Evolutionary conservation across 2,888 invertebrate genomes (phyloP).

Genomic region (Conus canariensis): DNA sequence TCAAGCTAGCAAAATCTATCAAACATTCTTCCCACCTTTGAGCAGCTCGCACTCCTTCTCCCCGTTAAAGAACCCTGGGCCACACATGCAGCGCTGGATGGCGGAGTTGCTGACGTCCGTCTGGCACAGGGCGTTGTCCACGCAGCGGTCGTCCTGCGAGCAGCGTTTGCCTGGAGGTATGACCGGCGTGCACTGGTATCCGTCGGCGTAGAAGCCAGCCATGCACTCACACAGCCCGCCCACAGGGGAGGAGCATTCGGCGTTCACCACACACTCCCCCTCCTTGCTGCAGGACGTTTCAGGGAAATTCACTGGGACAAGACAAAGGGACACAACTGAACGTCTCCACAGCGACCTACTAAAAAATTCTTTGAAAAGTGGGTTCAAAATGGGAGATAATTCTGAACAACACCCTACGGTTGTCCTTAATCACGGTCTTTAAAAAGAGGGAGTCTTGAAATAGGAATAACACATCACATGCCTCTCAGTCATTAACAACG

Average conservation of each 20-base stretch:
- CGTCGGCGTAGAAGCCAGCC: constrained; percentile 40
- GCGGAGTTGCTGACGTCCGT: constrained; percentile 32
- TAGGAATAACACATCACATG: too few relatives aligned
- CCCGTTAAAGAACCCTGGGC: constrained; percentile 42
- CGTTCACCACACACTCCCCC: constrained; percentile 44
- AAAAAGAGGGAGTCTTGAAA: too few relatives aligned
- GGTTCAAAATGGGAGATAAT: too few relatives aligned
- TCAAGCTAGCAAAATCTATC: too few relatives aligned
- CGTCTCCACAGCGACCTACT: too few relatives aligned
- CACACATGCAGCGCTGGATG: constrained; percentile 39
- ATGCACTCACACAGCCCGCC: constrained; percentile 48
- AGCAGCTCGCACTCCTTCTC: constrained; percentile 34
- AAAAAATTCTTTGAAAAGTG: too few relatives aligned
- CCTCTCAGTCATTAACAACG: too few relatives aligned
- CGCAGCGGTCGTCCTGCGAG: constrained; percentile 44
- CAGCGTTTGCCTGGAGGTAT: constrained; percentile 38
- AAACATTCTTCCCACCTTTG: background rate
- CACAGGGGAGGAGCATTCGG: constrained; percentile 46
- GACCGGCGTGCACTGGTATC: constrained; percentile 31
- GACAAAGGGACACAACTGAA: background rate
- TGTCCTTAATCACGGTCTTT: too few relatives aligned
- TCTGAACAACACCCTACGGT: too few relatives aligned
- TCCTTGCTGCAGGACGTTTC: constrained; percentile 21
- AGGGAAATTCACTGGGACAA: constrained; percentile 21
- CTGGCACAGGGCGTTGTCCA: constrained; percentile 44